These are phyloP conservation scores for Toxotes lorentzi DNA, from an alignment of 2,797 vertebrate genomes.

Conservation along the genomic window DNA sequence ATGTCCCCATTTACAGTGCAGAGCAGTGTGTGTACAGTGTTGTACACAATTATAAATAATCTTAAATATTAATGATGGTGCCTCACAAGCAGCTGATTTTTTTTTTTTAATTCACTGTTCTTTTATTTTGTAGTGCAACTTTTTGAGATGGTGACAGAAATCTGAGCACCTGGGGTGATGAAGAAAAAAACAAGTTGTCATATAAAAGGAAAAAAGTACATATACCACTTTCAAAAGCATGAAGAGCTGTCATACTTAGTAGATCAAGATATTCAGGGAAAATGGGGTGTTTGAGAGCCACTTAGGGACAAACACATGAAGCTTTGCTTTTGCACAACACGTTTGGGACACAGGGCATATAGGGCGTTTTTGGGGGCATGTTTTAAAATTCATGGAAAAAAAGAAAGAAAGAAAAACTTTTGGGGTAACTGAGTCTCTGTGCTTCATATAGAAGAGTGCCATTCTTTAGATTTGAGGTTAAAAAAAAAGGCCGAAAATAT, in stretches of 20 bases:
- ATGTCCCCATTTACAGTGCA: slow-evolving; percentile 74
- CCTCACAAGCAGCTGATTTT: slow-evolving; percentile 66
- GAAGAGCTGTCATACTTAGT: slow-evolving; percentile 82
- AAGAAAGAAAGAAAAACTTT: slow-evolving; percentile 43
- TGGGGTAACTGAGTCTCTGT: slow-evolving; percentile 59
- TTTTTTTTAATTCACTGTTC: slow-evolving; percentile 71
- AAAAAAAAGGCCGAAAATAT: slow-evolving; percentile 25
- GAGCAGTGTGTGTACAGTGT: slow-evolving; percentile 64
- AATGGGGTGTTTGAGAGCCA: slow-evolving; percentile 75
- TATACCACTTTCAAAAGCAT: slow-evolving; percentile 78
- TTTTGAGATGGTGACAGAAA: slow-evolving; percentile 82
- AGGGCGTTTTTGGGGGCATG: slow-evolving; percentile 72
- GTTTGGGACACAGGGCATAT: slow-evolving; percentile 77
- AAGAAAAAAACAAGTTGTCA: slow-evolving; percentile 85
- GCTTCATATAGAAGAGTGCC: slow-evolving; percentile 30
- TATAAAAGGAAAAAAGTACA: slow-evolving; percentile 77
- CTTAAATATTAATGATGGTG: slow-evolving; percentile 82
- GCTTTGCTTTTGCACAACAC: slow-evolving; percentile 74
- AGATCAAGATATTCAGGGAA: slow-evolving; percentile 79
- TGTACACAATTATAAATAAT: slow-evolving; percentile 80
- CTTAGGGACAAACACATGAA: slow-evolving; percentile 71
- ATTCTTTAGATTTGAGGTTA: slow-evolving; percentile 4
- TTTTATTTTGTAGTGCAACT: slow-evolving; percentile 78
- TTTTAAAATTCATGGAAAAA: slow-evolving; percentile 67
- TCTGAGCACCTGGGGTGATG: slow-evolving; percentile 82